Evolutionary conservation across 2,888 invertebrate genomes (phyloP).

Genomic region (Hydropsyche betteni): DNA sequence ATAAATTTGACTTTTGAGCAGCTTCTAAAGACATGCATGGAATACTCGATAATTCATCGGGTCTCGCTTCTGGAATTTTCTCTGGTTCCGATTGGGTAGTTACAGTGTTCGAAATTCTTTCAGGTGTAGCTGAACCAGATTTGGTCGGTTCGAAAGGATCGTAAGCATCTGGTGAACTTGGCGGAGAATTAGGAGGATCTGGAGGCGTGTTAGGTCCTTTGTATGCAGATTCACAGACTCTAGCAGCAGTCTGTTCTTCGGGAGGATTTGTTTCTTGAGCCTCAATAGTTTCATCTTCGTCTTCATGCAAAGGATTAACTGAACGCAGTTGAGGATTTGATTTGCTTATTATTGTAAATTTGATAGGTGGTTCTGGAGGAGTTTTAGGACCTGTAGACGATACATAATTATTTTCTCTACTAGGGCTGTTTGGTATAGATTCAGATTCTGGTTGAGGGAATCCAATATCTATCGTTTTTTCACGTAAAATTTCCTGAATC

Average conservation of each 20-base stretch:
- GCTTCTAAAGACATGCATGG: slow-evolving; percentile 61
- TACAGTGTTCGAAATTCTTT: slow-evolving; percentile 55
- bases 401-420: slow-evolving; percentile 52
- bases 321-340: slow-evolving; percentile 66
- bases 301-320: slow-evolving; percentile 72
- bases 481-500: slow-evolving; percentile 56
- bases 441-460: slow-evolving; percentile 53
- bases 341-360: slow-evolving; percentile 68
- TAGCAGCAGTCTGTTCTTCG: slow-evolving; percentile 52
- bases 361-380: slow-evolving; percentile 76
- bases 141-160: slow-evolving; percentile 93
- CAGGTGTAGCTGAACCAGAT: slow-evolving; percentile 74
- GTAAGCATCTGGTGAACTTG: slow-evolving; percentile 82
- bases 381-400: slow-evolving; percentile 74
- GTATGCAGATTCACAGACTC: slow-evolving; percentile 57
- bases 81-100: slow-evolving; percentile 52
- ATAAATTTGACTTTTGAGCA: slow-evolving; percentile 64
- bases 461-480: slow-evolving; percentile 57
- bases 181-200: slow-evolving; percentile 73
- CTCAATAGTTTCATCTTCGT: slow-evolving; percentile 63
- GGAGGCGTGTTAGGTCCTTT: slow-evolving; percentile 79
- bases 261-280: slow-evolving; percentile 52
- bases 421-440: slow-evolving; percentile 52
- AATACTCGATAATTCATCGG: slow-evolving; percentile 53
- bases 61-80: slow-evolving; percentile 45